Evolutionary conservation across 1,140 invertebrate genomes (phyloP).

Genomic region (Bombus waltoni): DNA sequence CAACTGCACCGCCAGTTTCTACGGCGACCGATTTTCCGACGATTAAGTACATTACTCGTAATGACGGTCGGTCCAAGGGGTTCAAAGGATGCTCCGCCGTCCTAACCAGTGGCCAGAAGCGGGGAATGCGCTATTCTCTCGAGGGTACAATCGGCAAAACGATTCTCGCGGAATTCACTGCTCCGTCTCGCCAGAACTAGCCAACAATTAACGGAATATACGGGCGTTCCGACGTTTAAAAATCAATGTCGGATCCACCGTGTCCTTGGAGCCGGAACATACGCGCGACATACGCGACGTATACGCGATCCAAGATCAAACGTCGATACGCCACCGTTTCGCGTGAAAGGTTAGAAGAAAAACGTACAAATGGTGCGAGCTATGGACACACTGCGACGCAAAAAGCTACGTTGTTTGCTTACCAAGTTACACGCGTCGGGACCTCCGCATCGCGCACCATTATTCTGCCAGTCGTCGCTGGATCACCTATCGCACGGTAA

Average conservation of each 20-base stretch:
- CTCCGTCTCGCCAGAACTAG: background rate
- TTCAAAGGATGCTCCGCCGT: constrained; percentile 23
- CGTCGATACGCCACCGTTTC: background rate
- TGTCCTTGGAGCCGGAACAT: background rate
- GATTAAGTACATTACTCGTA: constrained; percentile 45
- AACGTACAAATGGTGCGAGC: background rate
- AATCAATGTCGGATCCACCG: constrained; percentile 15
- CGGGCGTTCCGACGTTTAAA: background rate
- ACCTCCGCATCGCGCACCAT: constrained; percentile 45
- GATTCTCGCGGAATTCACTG: constrained; percentile 4
- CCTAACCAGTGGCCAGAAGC: background rate
- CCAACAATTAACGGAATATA: background rate
- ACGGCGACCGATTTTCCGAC: constrained; percentile 32
- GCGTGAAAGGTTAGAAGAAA: no score
- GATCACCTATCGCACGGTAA: constrained; percentile 38
- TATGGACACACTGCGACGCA: background rate
- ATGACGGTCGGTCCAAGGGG: constrained; percentile 26
- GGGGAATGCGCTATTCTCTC: constrained; percentile 17
- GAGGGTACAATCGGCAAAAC: constrained; percentile 25
- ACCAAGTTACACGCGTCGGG: constrained; percentile 46
- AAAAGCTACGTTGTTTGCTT: constrained; percentile 30
- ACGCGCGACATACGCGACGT: no score
- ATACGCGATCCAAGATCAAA: background rate
- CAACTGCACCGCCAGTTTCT: background rate
- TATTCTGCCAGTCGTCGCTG: constrained; percentile 11